A percentile compares a stretch with the other conserved stretches of the same genome.
These are phyloP conservation scores for Pyrrhia umbra DNA, from an alignment of 2,888 invertebrate species.

Conservation along the genomic window DNA sequence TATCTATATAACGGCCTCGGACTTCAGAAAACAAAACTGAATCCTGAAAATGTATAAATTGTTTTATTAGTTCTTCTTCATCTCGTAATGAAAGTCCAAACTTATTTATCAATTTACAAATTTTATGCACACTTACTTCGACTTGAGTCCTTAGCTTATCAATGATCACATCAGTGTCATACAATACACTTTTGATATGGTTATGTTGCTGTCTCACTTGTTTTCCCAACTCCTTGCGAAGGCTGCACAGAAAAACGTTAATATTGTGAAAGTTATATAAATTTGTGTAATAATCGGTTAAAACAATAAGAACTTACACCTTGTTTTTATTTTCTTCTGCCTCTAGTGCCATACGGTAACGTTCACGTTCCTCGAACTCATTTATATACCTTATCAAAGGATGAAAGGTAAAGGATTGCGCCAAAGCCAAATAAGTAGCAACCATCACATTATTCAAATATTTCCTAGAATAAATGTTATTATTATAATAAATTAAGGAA, in stretches of 20 bases:
- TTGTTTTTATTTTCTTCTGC: slow-evolving; percentile 45
- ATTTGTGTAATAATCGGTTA: background rate
- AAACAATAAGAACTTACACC: slow-evolving; percentile 21
- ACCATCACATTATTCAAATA: slow-evolving; percentile 22
- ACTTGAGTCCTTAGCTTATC: slow-evolving; percentile 70
- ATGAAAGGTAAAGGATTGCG: background rate
- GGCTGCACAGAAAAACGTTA: slow-evolving; percentile 57
- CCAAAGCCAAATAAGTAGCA: slow-evolving; percentile 33
- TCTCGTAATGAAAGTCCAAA: no score
- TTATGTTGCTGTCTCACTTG: slow-evolving; percentile 78
- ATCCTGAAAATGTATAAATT: slow-evolving; percentile 44
- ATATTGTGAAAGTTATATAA: background rate
- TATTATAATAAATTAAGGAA: background rate
- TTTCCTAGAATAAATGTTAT: slow-evolving; percentile 32
- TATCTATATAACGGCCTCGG: slow-evolving; percentile 71
- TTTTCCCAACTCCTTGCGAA: slow-evolving; percentile 71
- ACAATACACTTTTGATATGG: slow-evolving; percentile 74
- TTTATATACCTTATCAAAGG: slow-evolving; percentile 27
- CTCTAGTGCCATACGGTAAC: slow-evolving; percentile 16
- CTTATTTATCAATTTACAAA: no score
- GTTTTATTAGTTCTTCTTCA: background rate
- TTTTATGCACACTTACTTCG: slow-evolving; percentile 69
- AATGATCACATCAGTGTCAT: slow-evolving; percentile 74
- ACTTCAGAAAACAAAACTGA: slow-evolving; percentile 38
- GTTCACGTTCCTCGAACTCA: slow-evolving; percentile 1